Percentiles rank a stretch among this genome's conserved stretches.
These are phyloP conservation scores for Aptenodytes patagonicus DNA, from an alignment of 2,113 vertebrate genomes.

Conservation along the genomic window DNA sequence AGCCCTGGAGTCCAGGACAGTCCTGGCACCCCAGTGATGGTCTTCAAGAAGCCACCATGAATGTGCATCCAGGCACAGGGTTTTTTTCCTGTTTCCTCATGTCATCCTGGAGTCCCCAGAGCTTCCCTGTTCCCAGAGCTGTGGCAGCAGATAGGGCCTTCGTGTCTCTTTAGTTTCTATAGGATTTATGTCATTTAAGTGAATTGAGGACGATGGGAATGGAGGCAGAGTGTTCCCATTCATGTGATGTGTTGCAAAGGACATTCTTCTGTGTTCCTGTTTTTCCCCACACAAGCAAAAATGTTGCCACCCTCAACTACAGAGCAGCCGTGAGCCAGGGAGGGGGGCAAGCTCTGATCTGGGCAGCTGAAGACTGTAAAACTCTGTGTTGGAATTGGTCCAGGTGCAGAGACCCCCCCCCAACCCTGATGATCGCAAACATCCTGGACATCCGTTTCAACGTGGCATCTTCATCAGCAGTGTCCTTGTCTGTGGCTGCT, in stretches of 20 bases:
- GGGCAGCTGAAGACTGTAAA: neutral
- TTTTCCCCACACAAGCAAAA: neutral
- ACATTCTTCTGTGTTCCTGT: neutral
- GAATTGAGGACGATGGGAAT: neutral
- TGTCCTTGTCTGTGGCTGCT: neutral
- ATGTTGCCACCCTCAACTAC: neutral
- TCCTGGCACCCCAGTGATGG: neutral
- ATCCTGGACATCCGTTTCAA: neutral
- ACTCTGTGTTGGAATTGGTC: neutral
- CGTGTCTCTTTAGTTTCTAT: neutral
- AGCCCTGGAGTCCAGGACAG: neutral
- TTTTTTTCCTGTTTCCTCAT: neutral
- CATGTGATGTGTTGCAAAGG: neutral
- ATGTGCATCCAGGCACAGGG: neutral
- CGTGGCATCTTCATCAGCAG: neutral
- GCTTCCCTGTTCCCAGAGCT: neutral
- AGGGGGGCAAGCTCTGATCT: neutral
- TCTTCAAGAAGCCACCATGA: neutral
- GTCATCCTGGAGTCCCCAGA: neutral
- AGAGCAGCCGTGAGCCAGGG: neutral
- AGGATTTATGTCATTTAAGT: neutral
- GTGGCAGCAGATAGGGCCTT: neutral
- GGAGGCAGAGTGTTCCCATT: neutral
- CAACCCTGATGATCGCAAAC: neutral
- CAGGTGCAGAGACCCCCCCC: neutral